Evolutionary conservation across 2,888 invertebrate species (phyloP).

Genomic region (Barypeithes pellucidus): DNA sequence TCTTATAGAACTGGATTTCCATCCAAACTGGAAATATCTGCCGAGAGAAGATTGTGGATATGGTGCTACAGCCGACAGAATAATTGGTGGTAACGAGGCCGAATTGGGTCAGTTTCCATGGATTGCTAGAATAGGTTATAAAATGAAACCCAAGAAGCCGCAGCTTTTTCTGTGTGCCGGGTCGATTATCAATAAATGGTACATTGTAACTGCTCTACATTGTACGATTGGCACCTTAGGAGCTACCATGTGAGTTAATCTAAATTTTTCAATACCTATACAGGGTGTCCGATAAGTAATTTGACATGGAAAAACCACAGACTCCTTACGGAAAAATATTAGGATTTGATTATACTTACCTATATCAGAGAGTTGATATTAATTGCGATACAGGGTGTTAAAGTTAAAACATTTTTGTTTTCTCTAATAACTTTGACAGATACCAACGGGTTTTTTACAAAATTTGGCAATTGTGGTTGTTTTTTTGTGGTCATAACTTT

Average conservation of each 20-base stretch:
- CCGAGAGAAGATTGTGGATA: conserved; percentile 53
- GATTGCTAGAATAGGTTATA: conserved; percentile 76
- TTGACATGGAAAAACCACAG: no score
- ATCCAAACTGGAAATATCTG: conserved; percentile 38
- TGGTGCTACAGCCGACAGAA: conserved; percentile 71
- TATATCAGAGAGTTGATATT: no score
- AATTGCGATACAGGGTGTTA: no score
- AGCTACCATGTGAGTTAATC: conserved; percentile 32
- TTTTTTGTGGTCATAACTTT: no score
- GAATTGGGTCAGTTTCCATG: conserved; percentile 78
- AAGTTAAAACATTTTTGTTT: no score
- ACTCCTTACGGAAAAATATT: no score
- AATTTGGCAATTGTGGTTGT: no score
- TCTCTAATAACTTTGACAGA: no score
- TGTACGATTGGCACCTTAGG: conserved; percentile 68
- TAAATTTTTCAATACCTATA: no score
- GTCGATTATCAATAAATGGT: conserved; percentile 78
- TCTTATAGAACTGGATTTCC: conserved; percentile 15
- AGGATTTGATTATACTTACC: no score
- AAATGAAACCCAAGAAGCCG: conserved; percentile 61
- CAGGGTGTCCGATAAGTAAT: no score
- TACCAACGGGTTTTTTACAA: no score
- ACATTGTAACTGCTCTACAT: conserved; percentile 83
- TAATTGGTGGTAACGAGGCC: conserved; percentile 77
- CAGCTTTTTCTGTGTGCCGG: conserved; percentile 75